phyloP scores from a whole-genome alignment of 2,113 vertebrate genomes.

The Syrrhaptes paradoxus region DNA sequence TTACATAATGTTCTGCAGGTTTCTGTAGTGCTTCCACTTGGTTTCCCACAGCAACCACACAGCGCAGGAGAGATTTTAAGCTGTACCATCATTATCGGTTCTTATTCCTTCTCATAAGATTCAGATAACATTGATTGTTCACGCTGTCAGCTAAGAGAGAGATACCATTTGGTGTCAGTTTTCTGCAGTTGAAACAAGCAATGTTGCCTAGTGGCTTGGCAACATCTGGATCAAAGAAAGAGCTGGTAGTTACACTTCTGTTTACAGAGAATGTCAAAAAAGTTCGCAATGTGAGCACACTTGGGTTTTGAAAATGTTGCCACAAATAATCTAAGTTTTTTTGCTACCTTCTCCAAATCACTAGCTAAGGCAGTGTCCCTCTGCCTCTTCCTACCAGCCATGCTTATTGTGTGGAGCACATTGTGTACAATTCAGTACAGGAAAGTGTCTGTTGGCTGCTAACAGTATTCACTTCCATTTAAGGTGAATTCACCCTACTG shows the following conservation, averaged over 20 bases:
- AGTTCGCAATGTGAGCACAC: not conserved
- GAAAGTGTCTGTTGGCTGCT: not conserved
- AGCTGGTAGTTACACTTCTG: not conserved
- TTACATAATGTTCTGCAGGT: constrained; percentile 15
- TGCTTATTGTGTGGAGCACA: not conserved
- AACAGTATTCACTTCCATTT: not conserved
- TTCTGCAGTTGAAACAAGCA: not conserved
- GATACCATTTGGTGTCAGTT: not conserved
- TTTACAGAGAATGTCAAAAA: not conserved
- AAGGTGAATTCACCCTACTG: not conserved
- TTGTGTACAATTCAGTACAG: not conserved
- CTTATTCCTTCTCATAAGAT: not conserved
- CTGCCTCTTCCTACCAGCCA: not conserved
- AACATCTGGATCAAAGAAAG: not conserved
- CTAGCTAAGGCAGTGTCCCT: not conserved
- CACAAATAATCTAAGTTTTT: not conserved
- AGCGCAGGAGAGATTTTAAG: constrained; percentile 17
- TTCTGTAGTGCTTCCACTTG: constrained; percentile 7
- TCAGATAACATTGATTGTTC: not conserved
- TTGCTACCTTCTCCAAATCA: not conserved
- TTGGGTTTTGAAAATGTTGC: not conserved
- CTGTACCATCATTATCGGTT: not conserved
- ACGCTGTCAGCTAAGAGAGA: not conserved
- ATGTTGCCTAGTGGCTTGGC: not conserved
- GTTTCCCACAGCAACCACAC: constrained; percentile 56